Base-by-base conservation (phyloP, 2,888 invertebrate species). In the Ceramica pisi region DNA sequence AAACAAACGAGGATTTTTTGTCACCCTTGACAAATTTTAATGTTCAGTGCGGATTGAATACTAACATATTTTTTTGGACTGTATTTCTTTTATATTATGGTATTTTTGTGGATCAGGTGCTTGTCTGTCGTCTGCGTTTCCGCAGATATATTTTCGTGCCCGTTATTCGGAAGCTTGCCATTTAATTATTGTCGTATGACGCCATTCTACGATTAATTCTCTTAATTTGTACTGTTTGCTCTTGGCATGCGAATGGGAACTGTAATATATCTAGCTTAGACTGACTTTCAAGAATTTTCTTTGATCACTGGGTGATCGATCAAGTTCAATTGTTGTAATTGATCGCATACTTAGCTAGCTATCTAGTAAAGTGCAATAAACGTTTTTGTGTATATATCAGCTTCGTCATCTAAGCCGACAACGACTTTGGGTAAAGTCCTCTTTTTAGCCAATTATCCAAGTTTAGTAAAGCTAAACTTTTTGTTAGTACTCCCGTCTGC, bases 41-140 rank as follows among this genome's bases (percentile, higher is more conserved):
- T 90, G 87, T 75, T 76, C 75, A 83, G 65, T 83, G 90, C 84
- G 91, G 85, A 91, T 92, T 92, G 94, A 94, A 94, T 94, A 92
- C 88, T 90, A 94, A 92, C n/a, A 10, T 65, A 35, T 61, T 72
- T 72, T 26, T 78, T 71, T 56, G 1, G 23, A 6, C 23, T 23
- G 26, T 46, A 23, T 55, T 44, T 14, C 23, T 55, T 23, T 35
- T 48, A 60, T 56, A 64, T 67, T 61, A 48, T 53, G 51, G 21
- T 62, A 26, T 78, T 68, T 55, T 51, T 72, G 51, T 55, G 48
- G 63, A 78, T 57, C 56, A 65, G 55, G 35, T 19, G 44, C 48
- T 67, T 64, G 55, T 66, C 46, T 66, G 65, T 73, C 74, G 55
- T 72, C 70, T 78, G 84, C 81, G 86, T 85, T 84, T 85, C 78